Evolutionary conservation across 2,888 invertebrate species (phyloP), one percentile per base, ranked within the genome.

Genomic region (Agrochola lota): DNA sequence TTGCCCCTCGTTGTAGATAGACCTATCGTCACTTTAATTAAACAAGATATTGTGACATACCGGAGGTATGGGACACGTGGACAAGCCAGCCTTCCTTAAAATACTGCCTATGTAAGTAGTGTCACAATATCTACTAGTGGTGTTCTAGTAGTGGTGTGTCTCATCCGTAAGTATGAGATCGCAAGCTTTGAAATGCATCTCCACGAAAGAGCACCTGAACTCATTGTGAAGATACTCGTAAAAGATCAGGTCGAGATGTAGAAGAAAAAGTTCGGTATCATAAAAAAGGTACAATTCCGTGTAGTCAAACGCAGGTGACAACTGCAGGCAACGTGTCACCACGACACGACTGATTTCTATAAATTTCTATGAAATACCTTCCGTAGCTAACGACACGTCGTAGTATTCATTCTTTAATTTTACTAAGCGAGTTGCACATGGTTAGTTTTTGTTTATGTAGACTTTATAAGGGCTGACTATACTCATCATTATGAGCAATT

Each of bases 141-240:
- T n/a, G n/a, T n/a, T n/a, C n/a, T n/a, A n/a, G n/a, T n/a, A n/a
- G n/a, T n/a, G n/a, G n/a, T n/a, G n/a, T n/a, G n/a, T n/a, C n/a
- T 23, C 49, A 40, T 92, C 90, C 8, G 76, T 81, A 0, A 86
- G 77, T 17, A 93, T 62, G 6, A 93, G 35, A 72, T 93, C 90
- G 60, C 94, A 94, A 11, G 86, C 40, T 43, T 84, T 85, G 43
- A 81, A 85, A 55, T 90, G 88, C 49, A 92, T 49, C 83, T 92
- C 89, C 0, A 92, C 80, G 46, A 92, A 91, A 1, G 90, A 89
- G 7, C 86, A 87, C 59, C 77, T 85, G 77, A 90, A 92, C 67
- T 91, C 89, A 71, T 92, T 92, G 62, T 90, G 88, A 0, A 91
- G 86, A 49, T 77, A 91, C 68, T 92, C 90, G 71, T 87, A 88